These are phyloP conservation scores for Dryococelus australis DNA, from an alignment of 2,888 invertebrate genomes.

Conservation along the genomic window DNA sequence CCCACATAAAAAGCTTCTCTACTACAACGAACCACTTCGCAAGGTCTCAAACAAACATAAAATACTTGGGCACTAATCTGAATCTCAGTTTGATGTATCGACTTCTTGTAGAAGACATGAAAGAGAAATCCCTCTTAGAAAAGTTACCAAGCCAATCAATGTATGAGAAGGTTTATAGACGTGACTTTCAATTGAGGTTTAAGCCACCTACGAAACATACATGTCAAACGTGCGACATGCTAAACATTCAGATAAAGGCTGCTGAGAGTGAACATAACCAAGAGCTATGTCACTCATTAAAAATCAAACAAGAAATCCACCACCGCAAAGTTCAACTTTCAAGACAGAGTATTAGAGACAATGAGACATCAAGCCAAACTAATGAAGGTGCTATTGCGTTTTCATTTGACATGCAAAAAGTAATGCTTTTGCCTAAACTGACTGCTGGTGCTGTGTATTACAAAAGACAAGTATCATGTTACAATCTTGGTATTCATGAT, in stretches of 20 bases:
- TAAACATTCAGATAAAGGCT: constrained; percentile 22
- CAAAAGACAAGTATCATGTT: no score
- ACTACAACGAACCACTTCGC: not conserved
- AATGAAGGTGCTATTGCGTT: not conserved
- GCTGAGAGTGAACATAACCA: not conserved
- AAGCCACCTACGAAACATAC: constrained; percentile 13
- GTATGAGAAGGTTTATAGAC: constrained; percentile 21
- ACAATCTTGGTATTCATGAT: no score
- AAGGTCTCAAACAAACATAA: not conserved
- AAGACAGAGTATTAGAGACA: constrained; percentile 22
- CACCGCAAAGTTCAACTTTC: constrained; percentile 24
- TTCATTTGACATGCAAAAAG: constrained; percentile 28
- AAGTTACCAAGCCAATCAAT: not conserved
- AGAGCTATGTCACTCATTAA: not conserved
- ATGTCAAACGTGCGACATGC: constrained; percentile 19
- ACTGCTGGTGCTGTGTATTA: no score
- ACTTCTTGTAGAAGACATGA: not conserved
- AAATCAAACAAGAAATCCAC: no score
- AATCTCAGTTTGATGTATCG: constrained; percentile 22
- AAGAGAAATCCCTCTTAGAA: not conserved
- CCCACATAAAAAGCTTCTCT: constrained; percentile 4
- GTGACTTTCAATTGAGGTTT: constrained; percentile 1
- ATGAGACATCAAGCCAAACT: constrained; percentile 13
- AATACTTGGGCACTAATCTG: not conserved
- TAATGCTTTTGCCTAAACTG: constrained; percentile 26